phyloP scores from a whole-genome alignment of 2,797 vertebrate genomes.

The Propithecus deckenii region DNA sequence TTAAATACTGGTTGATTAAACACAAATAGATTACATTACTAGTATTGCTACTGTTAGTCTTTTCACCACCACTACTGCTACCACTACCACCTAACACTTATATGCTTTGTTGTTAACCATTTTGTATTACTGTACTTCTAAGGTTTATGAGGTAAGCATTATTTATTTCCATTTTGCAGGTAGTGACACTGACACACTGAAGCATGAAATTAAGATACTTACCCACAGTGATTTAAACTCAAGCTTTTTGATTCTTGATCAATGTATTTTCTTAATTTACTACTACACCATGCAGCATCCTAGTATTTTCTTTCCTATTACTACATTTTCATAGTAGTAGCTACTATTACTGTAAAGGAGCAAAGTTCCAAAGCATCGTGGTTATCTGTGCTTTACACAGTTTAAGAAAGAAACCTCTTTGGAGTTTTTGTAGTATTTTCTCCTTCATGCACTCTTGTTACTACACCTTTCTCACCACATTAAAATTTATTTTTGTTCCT shows the following conservation, averaged over 20 bases:
- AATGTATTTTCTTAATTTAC: background rate
- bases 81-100: background rate
- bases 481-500: conserved; percentile 49
- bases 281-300: background rate
- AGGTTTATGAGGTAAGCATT: conserved; percentile 12
- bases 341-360: background rate
- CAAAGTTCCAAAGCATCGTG: background rate
- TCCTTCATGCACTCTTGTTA: background rate
- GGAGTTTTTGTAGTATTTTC: background rate
- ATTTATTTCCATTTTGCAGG: conserved; percentile 13
- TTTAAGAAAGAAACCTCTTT: background rate
- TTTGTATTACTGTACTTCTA: background rate
- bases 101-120: background rate
- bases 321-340: background rate
- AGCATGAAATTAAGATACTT: background rate
- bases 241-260: background rate
- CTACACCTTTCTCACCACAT: background rate
- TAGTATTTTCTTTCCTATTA: background rate
- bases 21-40: background rate
- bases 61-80: background rate
- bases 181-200: background rate
- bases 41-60: background rate
- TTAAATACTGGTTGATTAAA: conserved; percentile 16
- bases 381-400: background rate
- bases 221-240: conserved; percentile 20